Evolutionary conservation across 2,888 invertebrate species (phyloP).

Genomic region (Nudaria mundana): DNA sequence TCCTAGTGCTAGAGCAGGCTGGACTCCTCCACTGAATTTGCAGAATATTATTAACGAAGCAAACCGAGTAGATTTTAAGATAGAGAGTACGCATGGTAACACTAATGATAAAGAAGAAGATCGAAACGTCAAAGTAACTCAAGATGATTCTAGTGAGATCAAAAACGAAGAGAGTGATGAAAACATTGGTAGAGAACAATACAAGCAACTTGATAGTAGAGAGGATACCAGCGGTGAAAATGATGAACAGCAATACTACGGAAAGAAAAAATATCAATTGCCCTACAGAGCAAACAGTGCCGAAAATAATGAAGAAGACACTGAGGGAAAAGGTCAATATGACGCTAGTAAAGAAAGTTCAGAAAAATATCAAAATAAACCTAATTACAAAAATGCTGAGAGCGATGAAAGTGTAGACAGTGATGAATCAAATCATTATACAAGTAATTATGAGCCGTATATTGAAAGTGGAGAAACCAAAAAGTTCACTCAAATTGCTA

Average conservation of each 20-base stretch:
- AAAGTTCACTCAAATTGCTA: slow-evolving; percentile 13
- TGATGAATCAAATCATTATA: slow-evolving; percentile 6
- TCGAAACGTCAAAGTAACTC: slow-evolving; percentile 25
- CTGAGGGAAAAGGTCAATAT: slow-evolving; percentile 9
- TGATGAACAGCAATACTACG: slow-evolving; percentile 16
- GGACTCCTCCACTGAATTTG: slow-evolving; percentile 29
- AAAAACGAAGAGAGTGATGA: slow-evolving; percentile 12
- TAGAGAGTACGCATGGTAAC: slow-evolving; percentile 54
- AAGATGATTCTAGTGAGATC: slow-evolving; percentile 19
- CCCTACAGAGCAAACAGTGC: slow-evolving; percentile 13
- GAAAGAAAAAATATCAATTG: slow-evolving; percentile 2
- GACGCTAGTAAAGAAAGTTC: slow-evolving; percentile 10
- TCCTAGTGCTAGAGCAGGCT: slow-evolving; percentile 30
- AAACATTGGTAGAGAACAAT: slow-evolving; percentile 8
- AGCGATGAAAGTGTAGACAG: slow-evolving; percentile 14
- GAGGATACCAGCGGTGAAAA: slow-evolving; percentile 18
- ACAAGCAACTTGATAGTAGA: slow-evolving; percentile 1
- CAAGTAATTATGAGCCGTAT: slow-evolving; percentile 7
- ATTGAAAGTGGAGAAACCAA: slow-evolving; percentile 20
- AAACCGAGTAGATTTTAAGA: slow-evolving; percentile 61
- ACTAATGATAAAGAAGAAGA: slow-evolving; percentile 14
- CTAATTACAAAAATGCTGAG: slow-evolving; percentile 14
- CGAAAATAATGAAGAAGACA: slow-evolving; percentile 18
- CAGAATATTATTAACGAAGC: slow-evolving; percentile 43
- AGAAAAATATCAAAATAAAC: slow-evolving; percentile 13